Evolutionary conservation across 1,140 invertebrate species (phyloP), one percentile per base, ranked within the genome.

Genomic region (Watersipora subatra): DNA sequence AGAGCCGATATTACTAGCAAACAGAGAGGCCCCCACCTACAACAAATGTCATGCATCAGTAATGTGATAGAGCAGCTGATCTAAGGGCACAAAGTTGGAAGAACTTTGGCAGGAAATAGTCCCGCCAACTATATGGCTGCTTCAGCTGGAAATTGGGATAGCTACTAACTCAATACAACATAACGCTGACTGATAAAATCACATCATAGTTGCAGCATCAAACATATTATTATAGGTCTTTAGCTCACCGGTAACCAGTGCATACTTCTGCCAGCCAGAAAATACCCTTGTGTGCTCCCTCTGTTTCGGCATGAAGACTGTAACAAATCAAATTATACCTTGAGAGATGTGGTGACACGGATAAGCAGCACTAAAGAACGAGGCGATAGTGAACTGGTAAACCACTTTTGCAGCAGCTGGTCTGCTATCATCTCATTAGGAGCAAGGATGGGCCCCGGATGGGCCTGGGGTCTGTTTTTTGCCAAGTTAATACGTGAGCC

Each of bases 1-100:
- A 65, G 81, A 83, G 1, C 84, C 84, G 62, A 85, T 85, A 70
- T 85, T 85, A 66, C 81, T 83, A 1, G 84, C 83, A 72, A 85
- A 85, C 28, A 85, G 73, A 2, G 83, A 84, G 12, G 84, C 83
- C 58, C 84, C 84, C 22, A 85, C 81, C 84, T 84, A 65, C 15
- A 70, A 64, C 28, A 66, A n/a, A n/a, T n/a, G n/a, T n/a, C n/a
- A n/a, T n/a, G n/a, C n/a, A 57, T 65, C 25, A 55, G n/a, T n/a
- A 55, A 55, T 15, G 12, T 15, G 12, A 59, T 59, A 25, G n/a
- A 59, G n/a, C 25, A 59, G n/a, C n/a, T n/a, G n/a, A n/a, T n/a
- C n/a, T n/a, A n/a, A n/a, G n/a, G n/a, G n/a, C 15, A 66, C 17
- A 24, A n/a, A 57, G 3, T 19, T 28, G 55, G 2, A n/a, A 28